Base-by-base conservation (phyloP, 2,888 invertebrate species). In the Rhodophaea formosa region DNA sequence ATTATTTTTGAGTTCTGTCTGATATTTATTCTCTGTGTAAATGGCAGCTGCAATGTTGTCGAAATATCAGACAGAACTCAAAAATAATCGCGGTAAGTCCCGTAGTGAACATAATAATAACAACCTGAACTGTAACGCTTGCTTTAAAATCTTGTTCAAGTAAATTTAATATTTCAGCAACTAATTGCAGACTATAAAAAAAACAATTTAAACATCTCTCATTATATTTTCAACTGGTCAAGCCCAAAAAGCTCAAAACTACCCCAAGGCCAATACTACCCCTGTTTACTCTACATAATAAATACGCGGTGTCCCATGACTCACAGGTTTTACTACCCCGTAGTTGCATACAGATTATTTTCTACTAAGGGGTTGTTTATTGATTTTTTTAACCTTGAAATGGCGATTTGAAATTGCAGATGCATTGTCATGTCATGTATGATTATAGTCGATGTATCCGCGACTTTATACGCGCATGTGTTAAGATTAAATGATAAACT, bases 281-380 rank as follows among this genome's bases (percentile, higher is more conserved):
- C 54, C 54, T 55, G 54, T 55, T 55, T 55, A 45, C 45, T 30
- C 35, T 57, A 44, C 16, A 51, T 51, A 56, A 47, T 39, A 43
- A 51, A 49, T 49, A 51, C 29, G 29, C 7, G 10, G 32, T 2
- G 43, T 44, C 12, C 54, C 45, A 46, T 87, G 88, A 87, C 75
- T 87, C 87, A 87, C 68, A 70, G 79, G 80, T 78, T 84, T 82
- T 82, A 80, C 79, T 78, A 66, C 63, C 63, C 62, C 23, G 53
- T 30, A 32, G 56, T 47, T 58, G 59, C 59, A 59, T 54, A 61
- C 63, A 59, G 63, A 61, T 59, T 55, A 55, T 55, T 16, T 44
- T 16, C n/a, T 44, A 10, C 17, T 16, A 32, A 12, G 32, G 54
- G 54, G 45, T 45, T 32, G 45, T 8, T n/a, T 55, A 32, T 44